These are phyloP conservation scores for Chaenogobius annularis DNA, from an alignment of 2,113 vertebrate genomes.

Conservation along the genomic window DNA sequence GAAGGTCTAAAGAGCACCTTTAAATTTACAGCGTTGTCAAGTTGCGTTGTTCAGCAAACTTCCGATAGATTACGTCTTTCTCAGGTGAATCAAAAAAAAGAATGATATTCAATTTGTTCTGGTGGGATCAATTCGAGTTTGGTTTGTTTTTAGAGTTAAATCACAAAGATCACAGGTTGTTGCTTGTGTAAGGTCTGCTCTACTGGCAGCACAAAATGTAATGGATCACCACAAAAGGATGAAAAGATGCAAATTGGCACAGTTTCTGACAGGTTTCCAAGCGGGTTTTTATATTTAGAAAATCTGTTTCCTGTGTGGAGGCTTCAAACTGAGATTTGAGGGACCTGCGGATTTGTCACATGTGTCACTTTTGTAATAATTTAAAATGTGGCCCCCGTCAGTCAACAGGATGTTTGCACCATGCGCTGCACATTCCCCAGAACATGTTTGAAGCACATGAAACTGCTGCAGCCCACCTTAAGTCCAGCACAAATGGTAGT, in stretches of 20 bases:
- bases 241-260: background rate
- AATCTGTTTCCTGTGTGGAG: slow-evolving; percentile 7
- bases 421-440: slow-evolving; percentile 3
- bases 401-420: slow-evolving; percentile 32
- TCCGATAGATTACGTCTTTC: background rate
- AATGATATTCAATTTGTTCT: background rate
- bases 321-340: background rate
- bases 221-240: slow-evolving; percentile 18
- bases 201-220: slow-evolving; percentile 20
- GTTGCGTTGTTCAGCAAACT: background rate
- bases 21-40: no score
- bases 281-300: slow-evolving; percentile 21
- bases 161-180: slow-evolving; percentile 17
- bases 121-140: slow-evolving; percentile 13
- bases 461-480: slow-evolving; percentile 15
- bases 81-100: background rate
- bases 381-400: slow-evolving; percentile 1
- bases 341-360: slow-evolving; percentile 15
- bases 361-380: slow-evolving; percentile 13
- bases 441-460: slow-evolving; percentile 44
- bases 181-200: slow-evolving; percentile 13
- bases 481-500: background rate
- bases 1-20: background rate
- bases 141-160: slow-evolving; percentile 3
- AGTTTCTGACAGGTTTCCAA: slow-evolving; percentile 1